Evolutionary conservation across 92 coral and sea anemone species (phyloP).

Genomic region (Porites evermanni): DNA sequence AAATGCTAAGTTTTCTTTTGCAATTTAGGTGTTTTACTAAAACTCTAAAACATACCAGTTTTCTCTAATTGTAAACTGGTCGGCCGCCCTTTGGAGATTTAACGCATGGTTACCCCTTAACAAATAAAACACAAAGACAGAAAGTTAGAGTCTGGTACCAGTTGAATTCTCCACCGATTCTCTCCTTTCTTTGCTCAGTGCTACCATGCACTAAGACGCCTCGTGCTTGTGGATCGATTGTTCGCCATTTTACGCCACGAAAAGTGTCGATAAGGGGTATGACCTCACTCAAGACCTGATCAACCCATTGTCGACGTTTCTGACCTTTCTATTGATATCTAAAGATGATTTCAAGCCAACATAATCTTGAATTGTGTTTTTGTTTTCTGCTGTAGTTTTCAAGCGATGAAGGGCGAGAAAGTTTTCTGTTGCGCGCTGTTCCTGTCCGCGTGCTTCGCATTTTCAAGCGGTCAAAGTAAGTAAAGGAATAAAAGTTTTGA

Average conservation of each 20-base stretch:
- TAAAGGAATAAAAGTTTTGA: background rate
- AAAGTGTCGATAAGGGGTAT: conserved; percentile 12
- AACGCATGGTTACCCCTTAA: background rate
- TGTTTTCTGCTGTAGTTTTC: conserved; percentile 22
- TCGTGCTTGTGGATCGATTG: conserved; percentile 48
- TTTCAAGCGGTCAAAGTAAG: conserved; percentile 22
- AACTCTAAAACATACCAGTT: too few species aligned
- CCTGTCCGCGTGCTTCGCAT: conserved; percentile 15
- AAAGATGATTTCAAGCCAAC: background rate
- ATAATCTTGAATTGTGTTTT: conserved; percentile 4
- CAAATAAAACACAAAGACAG: background rate
- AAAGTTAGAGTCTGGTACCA: conserved; percentile 25
- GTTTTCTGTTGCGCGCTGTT: conserved; percentile 20
- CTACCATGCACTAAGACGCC: background rate
- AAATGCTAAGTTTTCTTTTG: too few species aligned
- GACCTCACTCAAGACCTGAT: conserved; percentile 18
- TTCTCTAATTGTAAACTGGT: background rate
- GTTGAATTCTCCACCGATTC: conserved; percentile 12
- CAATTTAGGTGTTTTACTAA: too few species aligned
- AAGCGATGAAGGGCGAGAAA: conserved; percentile 44
- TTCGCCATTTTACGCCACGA: conserved; percentile 3
- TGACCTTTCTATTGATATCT: conserved; percentile 8
- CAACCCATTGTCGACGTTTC: conserved; percentile 10
- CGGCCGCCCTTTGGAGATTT: background rate
- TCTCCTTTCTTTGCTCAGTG: background rate